Conservation (phyloP, 2,888 invertebrate species). For the Gryllus longicercus region DNA sequence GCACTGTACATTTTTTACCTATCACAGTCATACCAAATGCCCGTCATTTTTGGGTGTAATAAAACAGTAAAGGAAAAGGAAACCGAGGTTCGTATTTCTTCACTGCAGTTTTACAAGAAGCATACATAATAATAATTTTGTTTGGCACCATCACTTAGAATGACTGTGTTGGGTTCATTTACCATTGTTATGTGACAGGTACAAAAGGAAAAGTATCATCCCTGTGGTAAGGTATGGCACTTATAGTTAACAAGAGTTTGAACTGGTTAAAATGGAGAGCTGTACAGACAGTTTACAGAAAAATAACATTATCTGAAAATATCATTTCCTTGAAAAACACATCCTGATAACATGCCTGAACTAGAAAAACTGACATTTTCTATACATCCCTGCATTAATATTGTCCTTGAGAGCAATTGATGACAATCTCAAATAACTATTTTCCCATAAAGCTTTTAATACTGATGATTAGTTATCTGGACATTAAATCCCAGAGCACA, state of each 20-base stretch:
- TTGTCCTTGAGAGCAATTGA: background rate
- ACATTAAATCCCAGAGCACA: background rate
- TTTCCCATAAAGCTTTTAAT: background rate
- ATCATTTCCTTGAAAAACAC: background rate
- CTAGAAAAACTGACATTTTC: background rate
- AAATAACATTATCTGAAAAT: background rate
- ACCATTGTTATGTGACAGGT: background rate
- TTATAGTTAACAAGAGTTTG: background rate
- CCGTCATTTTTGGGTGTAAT: background rate
- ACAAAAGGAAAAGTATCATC: background rate
- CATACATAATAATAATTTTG: background rate
- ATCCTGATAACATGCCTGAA: background rate
- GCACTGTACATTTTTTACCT: background rate
- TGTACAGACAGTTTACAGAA: background rate
- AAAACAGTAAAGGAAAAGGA: background rate
- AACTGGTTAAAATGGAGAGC: background rate
- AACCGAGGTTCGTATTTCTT: background rate
- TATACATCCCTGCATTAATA: background rate
- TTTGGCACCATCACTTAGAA: slow-evolving; percentile 9
- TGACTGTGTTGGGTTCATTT: background rate
- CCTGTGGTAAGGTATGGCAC: background rate
- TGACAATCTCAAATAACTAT: background rate
- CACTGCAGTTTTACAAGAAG: background rate
- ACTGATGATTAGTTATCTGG: background rate
- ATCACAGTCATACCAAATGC: background rate